These are phyloP conservation scores for Apamea epomidion DNA, from an alignment of 2,888 invertebrate species.

Conservation along the genomic window DNA sequence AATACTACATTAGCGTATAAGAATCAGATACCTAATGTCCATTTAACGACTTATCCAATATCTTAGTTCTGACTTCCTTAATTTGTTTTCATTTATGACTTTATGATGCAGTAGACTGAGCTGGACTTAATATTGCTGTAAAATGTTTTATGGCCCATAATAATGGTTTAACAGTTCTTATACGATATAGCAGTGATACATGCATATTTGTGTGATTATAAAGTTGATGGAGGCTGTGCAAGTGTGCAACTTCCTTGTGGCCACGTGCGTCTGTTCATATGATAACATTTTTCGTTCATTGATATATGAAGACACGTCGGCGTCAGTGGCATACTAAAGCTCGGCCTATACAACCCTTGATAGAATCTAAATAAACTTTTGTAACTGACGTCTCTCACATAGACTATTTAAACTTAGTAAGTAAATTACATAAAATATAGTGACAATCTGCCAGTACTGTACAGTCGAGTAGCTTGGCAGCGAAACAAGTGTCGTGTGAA, in stretches of 20 bases:
- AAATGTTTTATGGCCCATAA: constrained; percentile 57
- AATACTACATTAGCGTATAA: constrained; percentile 63
- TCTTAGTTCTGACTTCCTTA: constrained; percentile 61
- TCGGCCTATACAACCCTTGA: constrained; percentile 19
- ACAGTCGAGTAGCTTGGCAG: constrained; percentile 19
- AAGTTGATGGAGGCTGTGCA: constrained; percentile 24
- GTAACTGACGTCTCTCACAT: constrained; percentile 12
- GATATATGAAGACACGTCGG: constrained; percentile 15
- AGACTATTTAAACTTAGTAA: constrained; percentile 13
- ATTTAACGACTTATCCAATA: constrained; percentile 55
- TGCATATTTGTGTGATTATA: constrained; percentile 23
- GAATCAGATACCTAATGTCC: constrained; percentile 53
- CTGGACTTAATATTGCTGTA: constrained; percentile 43
- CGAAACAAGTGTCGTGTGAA: constrained; percentile 53
- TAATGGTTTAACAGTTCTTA: constrained; percentile 39
- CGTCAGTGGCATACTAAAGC: constrained; percentile 9
- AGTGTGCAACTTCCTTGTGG: constrained; percentile 42
- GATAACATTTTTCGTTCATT: too few species aligned
- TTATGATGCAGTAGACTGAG: constrained; percentile 32
- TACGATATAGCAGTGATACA: constrained; percentile 15
- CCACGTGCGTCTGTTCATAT: constrained; percentile 37
- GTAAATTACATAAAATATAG: constrained; percentile 29
- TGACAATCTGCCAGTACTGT: constrained; percentile 10
- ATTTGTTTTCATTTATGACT: constrained; percentile 66
- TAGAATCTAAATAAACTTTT: constrained; percentile 28